Evolutionary conservation across 2,888 invertebrate species (phyloP).

Genomic region (Heterodera filipjevi): DNA sequence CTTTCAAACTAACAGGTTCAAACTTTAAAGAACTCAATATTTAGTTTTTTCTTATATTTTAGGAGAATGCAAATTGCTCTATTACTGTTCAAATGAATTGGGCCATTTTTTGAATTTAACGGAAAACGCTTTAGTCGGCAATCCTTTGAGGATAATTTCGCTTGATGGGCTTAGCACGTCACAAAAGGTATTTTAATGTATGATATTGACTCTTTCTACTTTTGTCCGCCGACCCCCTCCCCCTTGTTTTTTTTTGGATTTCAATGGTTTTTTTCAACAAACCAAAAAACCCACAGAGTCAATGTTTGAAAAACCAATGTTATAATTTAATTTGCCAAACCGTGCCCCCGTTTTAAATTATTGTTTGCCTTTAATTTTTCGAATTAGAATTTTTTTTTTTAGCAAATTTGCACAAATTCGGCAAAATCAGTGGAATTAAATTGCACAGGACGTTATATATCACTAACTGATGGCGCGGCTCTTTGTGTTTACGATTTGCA

Average conservation of each 20-base stretch:
- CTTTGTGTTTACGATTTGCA: constrained; percentile 39
- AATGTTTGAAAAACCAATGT: no score
- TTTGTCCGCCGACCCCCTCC: no score
- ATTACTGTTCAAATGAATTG: constrained; percentile 5
- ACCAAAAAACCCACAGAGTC: no score
- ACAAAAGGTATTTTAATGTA: not conserved
- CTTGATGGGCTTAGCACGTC: not conserved
- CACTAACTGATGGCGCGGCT: constrained; percentile 25
- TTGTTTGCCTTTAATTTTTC: no score
- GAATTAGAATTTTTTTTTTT: constrained; percentile 5
- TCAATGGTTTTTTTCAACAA: no score
- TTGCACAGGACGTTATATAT: constrained; percentile 33
- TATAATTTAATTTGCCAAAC: no score
- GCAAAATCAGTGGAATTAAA: constrained; percentile 30
- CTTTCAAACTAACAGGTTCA: constrained; percentile 6
- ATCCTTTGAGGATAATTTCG: not conserved
- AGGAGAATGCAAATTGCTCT: not conserved
- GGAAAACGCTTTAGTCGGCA: not conserved
- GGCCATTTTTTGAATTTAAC: not conserved
- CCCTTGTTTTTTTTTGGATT: no score
- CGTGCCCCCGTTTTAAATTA: no score
- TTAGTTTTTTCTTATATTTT: not conserved
- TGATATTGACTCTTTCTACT: no score
- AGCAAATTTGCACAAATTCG: constrained; percentile 27
- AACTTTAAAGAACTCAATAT: not conserved